Base-by-base conservation (phyloP, 2,113 vertebrate species). In the Chionomys nivalis region DNA sequence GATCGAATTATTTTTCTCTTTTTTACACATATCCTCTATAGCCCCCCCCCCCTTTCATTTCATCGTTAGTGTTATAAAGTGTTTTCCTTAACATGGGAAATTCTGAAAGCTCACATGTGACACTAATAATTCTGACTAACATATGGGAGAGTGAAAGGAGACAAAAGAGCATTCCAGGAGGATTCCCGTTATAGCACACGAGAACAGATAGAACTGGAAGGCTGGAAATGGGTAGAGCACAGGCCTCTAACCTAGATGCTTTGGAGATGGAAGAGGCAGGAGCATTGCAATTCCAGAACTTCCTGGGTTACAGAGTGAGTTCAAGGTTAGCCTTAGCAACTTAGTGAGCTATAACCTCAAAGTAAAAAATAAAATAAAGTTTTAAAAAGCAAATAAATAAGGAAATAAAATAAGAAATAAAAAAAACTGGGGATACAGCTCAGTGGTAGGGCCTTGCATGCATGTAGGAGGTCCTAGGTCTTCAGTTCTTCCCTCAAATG, bases 51-150 rank as follows among this genome's bases (percentile, higher is more conserved):
- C 33, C 28, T 93, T 55, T 95, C 5, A 89, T 91, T 96, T 92
- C 90, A 61, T 76, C 21, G 78, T 92, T 94, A 82, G 58, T 87
- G 33, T 66, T 94, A 21, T 87, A 89, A 33, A 92, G 39, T 92
- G 14, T 87, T 96, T 94, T 86, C 88, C 65, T 73, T 68, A 93
- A 81, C 12, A 26, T 63, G 47, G 58, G 75, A 89, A 95, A 83
- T 65, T 68, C 65, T 17, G 33, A 42, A 87, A 77, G 36, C 83
- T 73, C 39, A 94, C 26, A 61, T 12, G 55, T 49, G 23, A 63
- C 3, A 66, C 44, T 76, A 66, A 78, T 66, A 85, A 52, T 58
- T 92, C 75, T 63, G 39, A 95, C 13, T 63, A 89, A 65, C 36
- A 23, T 58, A 73, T 17, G 36, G 12, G 63, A 42, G 21, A 88